These are phyloP conservation scores for Echinometra lucunter DNA, from an alignment of 53 echinoderm and acorn worm species.

Conservation along the genomic window DNA sequence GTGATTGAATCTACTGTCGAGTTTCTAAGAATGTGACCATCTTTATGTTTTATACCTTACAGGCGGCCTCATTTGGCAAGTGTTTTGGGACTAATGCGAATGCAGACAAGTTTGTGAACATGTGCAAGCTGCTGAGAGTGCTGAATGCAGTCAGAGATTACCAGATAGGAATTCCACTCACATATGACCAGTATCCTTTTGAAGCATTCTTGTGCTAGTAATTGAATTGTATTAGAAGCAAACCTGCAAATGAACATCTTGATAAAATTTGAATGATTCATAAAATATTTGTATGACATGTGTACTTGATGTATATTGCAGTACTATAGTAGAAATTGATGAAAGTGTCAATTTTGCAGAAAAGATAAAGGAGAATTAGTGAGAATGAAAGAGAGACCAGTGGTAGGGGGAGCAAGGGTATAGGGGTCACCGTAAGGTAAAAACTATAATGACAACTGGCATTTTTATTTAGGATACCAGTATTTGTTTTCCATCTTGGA, in stretches of 20 bases:
- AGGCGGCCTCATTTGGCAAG: conserved; percentile 98
- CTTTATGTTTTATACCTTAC: background rate
- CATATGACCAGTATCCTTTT: conserved; percentile 97
- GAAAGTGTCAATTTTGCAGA: too few species aligned
- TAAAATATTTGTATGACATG: too few species aligned
- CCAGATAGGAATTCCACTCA: conserved; percentile 91
- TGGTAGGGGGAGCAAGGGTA: too few species aligned
- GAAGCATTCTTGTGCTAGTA: background rate
- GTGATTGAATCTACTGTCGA: background rate
- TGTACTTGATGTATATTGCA: too few species aligned
- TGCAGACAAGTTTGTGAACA: conserved; percentile 94
- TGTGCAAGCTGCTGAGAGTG: conserved; percentile 93
- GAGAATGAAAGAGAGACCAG: too few species aligned
- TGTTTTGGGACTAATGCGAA: conserved; percentile 90
- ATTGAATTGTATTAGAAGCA: too few species aligned
- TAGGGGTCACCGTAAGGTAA: too few species aligned
- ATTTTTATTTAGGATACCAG: background rate
- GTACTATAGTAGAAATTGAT: too few species aligned
- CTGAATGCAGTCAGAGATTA: conserved; percentile 89
- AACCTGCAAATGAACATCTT: too few species aligned
- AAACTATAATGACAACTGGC: background rate
- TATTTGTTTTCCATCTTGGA: too few species aligned
- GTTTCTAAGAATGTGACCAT: background rate
- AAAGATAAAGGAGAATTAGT: too few species aligned
- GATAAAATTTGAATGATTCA: too few species aligned